Evolutionary conservation across 2,113 vertebrate species (phyloP), one percentile per base, ranked within the genome.

Genomic region (Erinaceus europaeus): DNA sequence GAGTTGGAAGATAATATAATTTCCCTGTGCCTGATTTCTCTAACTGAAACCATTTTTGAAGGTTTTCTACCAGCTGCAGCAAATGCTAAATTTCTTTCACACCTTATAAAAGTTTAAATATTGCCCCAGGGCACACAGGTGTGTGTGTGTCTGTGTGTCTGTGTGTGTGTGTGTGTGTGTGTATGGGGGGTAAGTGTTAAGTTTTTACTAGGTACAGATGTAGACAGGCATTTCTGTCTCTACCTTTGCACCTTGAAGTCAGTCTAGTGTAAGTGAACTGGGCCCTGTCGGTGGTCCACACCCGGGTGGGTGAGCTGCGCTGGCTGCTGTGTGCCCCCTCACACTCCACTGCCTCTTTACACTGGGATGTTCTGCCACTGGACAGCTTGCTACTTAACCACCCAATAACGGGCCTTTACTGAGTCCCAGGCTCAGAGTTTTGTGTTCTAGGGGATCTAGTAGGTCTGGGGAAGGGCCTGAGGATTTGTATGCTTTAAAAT

Each of bases 71-170:
- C 42, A 48, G 65, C 44, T 25, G 42, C 20, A 67, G 36, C 2
- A 38, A 74, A 44, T 80, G 64, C 78, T 75, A 57, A n/a, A 84
- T 84, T 86, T 55, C 50, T 62, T 91, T 91, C n/a, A 59, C 77
- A 77, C 65, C 42, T 46, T 55, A 13, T 78, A 27, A 42, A 52
- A 40, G 44, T 36, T 42, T 59, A 50, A 90, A 46, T 7, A 52
- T 25, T 0, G 15, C 57, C 48, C 36, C n/a, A 34, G 50, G 20
- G 50, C 9, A 20, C 20, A 20, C 20, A 20, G 13, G 9, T 52
- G 50, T 52, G 50, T 52, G 50, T 52, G 50, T 52, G 50, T 52
- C 13, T 52, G 50, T 52, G 50, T 52, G 50, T 52, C 13, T 52
- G 50, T 52, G 50, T 5, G 50, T 20, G 20, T 9, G 50, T 12